phyloP scores from a whole-genome alignment of 1,140 invertebrate species.

The Nasonia vitripennis region DNA sequence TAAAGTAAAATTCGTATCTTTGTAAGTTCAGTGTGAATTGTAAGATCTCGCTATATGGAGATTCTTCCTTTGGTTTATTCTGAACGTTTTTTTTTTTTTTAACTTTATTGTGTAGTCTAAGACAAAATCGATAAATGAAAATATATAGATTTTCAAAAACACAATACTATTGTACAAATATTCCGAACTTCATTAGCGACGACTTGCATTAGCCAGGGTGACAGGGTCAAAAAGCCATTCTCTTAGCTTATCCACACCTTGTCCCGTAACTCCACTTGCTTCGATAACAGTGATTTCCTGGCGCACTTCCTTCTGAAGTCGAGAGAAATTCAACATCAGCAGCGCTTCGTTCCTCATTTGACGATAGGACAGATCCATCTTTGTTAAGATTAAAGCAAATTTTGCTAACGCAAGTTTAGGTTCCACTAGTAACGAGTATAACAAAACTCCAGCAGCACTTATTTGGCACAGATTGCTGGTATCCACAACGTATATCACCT shows the following conservation, averaged over 20 bases:
- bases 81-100: constrained; percentile 32
- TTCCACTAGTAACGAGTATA: constrained; percentile 84
- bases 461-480: constrained; percentile 88
- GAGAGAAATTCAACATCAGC: constrained; percentile 84
- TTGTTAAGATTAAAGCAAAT: constrained; percentile 84
- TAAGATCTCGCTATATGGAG: constrained; percentile 51
- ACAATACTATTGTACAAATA: constrained; percentile 10
- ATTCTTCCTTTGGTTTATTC: constrained; percentile 23
- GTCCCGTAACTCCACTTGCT: constrained; percentile 82
- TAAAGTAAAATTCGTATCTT: constrained; percentile 58
- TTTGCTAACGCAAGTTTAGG: constrained; percentile 79
- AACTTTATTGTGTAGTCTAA: constrained; percentile 48
- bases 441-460: constrained; percentile 84
- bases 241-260: constrained; percentile 81
- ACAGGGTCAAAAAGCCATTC: constrained; percentile 76
- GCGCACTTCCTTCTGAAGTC: constrained; percentile 79
- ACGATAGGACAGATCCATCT: constrained; percentile 88
- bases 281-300: constrained; percentile 83
- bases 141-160: constrained; percentile 50
- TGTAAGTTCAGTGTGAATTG: constrained; percentile 64
- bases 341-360: constrained; percentile 89
- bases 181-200: constrained; percentile 5
- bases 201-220: constrained; percentile 43
- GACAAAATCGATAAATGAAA: constrained; percentile 34
- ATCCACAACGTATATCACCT: constrained; percentile 86